Percentiles rank a stretch among this genome's conserved stretches.
Evolutionary conservation across 1,140 invertebrate species (phyloP).

Genomic region (Cyclargus thomasi): DNA sequence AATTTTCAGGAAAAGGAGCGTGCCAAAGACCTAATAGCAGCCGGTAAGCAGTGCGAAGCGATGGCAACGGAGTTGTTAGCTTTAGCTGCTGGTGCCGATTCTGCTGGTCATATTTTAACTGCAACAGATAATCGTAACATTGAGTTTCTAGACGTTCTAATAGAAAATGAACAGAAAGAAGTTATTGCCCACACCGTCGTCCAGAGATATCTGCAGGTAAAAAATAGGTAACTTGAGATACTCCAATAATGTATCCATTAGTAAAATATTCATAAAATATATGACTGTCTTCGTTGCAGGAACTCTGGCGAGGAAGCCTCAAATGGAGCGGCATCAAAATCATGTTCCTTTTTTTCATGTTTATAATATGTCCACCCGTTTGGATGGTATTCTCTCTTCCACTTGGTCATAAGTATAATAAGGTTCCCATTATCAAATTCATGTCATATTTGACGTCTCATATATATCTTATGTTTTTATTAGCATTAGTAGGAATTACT

Average conservation of each 20-base stretch:
- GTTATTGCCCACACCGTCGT: constrained; percentile 94
- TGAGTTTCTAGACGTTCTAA: constrained; percentile 97
- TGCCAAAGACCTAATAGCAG: constrained; percentile 95
- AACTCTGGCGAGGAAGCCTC: constrained; percentile 96
- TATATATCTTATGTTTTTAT: constrained; percentile 95
- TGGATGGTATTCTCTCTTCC: constrained; percentile 98
- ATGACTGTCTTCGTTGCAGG: constrained; percentile 77
- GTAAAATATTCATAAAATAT: constrained; percentile 16
- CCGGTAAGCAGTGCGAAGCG: constrained; percentile 95
- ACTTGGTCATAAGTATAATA: constrained; percentile 95
- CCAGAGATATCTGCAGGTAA: constrained; percentile 90
- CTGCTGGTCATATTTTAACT: constrained; percentile 92
- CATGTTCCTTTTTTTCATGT: constrained; percentile 91
- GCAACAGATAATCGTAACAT: constrained; percentile 93
- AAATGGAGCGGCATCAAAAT: constrained; percentile 97
- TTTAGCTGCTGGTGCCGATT: constrained; percentile 94
- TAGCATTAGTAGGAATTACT: constrained; percentile 92
- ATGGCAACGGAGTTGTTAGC: constrained; percentile 98
- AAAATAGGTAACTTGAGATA: constrained; percentile 72
- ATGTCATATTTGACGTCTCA: constrained; percentile 99
- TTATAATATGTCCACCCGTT: constrained; percentile 94
- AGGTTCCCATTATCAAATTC: constrained; percentile 98
- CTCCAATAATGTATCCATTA: constrained; percentile 26
- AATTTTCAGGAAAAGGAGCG: constrained; percentile 92
- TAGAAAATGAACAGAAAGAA: constrained; percentile 99